These are phyloP conservation scores for Etheostoma nigrum DNA, from an alignment of 2,797 vertebrate genomes.

Conservation along the genomic window DNA sequence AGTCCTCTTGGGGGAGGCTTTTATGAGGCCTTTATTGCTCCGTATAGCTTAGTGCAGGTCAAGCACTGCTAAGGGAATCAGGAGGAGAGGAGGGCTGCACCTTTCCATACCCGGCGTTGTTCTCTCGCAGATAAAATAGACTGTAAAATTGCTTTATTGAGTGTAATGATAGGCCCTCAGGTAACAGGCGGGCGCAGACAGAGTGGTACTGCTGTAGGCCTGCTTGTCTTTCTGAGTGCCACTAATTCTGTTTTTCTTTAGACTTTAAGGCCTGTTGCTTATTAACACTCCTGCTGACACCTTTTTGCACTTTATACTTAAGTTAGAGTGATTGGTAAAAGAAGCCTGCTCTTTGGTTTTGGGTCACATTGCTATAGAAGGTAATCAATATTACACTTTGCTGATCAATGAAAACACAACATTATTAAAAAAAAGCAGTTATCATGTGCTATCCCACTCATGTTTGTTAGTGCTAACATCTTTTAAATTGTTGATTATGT, in stretches of 20 bases:
- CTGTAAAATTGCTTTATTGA: constrained; percentile 86
- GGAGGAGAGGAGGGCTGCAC: constrained; percentile 61
- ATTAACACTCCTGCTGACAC: constrained; percentile 24
- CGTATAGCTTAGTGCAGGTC: constrained; percentile 73
- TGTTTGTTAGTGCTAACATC: background rate
- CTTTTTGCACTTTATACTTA: constrained; percentile 9
- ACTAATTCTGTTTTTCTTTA: constrained; percentile 36
- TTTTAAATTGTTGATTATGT: constrained; percentile 14
- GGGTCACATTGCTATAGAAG: constrained; percentile 1
- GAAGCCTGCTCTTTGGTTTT: background rate
- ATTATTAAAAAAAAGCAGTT: background rate
- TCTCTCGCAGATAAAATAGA: constrained; percentile 77
- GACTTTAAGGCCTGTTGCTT: constrained; percentile 40
- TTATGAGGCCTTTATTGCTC: constrained; percentile 77
- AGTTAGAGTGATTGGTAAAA: constrained; percentile 24
- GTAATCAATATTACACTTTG: constrained; percentile 22
- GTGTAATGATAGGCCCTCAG: constrained; percentile 79
- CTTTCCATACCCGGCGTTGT: constrained; percentile 56
- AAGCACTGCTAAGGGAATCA: constrained; percentile 75
- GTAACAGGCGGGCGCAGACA: constrained; percentile 61
- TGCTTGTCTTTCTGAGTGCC: constrained; percentile 53
- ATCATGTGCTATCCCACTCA: background rate
- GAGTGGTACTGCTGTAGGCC: constrained; percentile 53
- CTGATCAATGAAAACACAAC: background rate
- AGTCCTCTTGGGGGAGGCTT: constrained; percentile 75